These are phyloP conservation scores for Lamprotornis superbus DNA, from an alignment of 2,113 vertebrate genomes.

Conservation along the genomic window DNA sequence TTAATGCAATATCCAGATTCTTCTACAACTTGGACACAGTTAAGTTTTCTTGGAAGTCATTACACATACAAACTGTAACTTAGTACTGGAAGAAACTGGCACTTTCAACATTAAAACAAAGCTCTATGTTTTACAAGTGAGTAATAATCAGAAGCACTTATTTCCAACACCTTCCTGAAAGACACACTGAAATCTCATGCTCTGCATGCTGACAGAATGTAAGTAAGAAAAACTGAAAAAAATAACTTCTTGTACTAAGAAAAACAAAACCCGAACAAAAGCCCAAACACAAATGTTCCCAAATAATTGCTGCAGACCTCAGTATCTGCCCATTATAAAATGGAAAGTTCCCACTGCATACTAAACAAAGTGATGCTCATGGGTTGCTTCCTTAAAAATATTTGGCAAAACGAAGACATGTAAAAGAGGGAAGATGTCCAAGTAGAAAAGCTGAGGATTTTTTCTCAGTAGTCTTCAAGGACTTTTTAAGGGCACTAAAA, in stretches of 20 bases:
- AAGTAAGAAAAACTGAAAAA: background rate
- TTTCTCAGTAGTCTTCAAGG: background rate
- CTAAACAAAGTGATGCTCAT: background rate
- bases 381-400: background rate
- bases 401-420: background rate
- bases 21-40: background rate
- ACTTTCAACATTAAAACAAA: background rate
- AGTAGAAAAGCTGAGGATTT: rapidly evolving
- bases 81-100: background rate
- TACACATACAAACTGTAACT: background rate
- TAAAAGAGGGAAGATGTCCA: rapidly evolving
- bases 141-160: background rate
- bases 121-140: background rate
- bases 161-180: background rate
- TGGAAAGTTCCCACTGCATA: background rate
- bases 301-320: background rate
- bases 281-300: background rate
- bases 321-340: background rate
- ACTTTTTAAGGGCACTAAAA: background rate
- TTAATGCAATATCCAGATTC: background rate
- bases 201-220: background rate
- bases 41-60: background rate
- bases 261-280: background rate
- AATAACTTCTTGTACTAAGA: background rate
- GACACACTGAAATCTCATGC: background rate